These are phyloP conservation scores for Cerceris rybyensis DNA, from an alignment of 2,888 invertebrate genomes.

Conservation along the genomic window DNA sequence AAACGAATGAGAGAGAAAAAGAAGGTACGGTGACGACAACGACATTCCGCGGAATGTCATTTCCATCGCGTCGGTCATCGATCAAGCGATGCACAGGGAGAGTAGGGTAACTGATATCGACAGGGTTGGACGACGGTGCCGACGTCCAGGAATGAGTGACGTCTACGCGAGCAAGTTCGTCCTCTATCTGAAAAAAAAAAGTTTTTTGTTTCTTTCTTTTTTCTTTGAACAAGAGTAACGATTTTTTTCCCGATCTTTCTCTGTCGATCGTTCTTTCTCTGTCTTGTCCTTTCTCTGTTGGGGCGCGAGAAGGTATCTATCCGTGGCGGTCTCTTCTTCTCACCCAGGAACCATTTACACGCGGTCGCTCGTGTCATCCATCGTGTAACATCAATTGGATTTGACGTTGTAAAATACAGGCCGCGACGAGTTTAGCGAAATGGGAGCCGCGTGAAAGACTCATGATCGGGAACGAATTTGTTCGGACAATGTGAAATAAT, in stretches of 20 bases:
- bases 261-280: not conserved
- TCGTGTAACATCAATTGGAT: constrained; percentile 52
- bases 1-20: constrained; percentile 5
- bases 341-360: constrained; percentile 42
- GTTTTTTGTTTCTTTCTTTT: constrained; percentile 28
- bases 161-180: constrained; percentile 56
- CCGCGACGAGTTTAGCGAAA: constrained; percentile 49
- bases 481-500: constrained; percentile 2
- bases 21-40: constrained; percentile 46
- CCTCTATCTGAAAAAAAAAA: constrained; percentile 20
- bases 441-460: constrained; percentile 48
- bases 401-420: constrained; percentile 48
- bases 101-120: constrained; percentile 67
- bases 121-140: constrained; percentile 58
- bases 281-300: not conserved
- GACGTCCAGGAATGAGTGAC: constrained; percentile 57
- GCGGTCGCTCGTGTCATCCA: constrained; percentile 42
- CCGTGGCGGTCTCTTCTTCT: not conserved
- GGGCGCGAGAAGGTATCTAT: not conserved
- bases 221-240: constrained; percentile 44
- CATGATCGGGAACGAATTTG: not conserved
- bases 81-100: constrained; percentile 58
- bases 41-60: constrained; percentile 66
- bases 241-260: constrained; percentile 48
- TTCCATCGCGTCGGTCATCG: constrained; percentile 68